Percentiles rank a stretch among this genome's conserved stretches.
phyloP scores from a whole-genome alignment of 2,113 vertebrate genomes.

The Illadopsis cleaveri region DNA sequence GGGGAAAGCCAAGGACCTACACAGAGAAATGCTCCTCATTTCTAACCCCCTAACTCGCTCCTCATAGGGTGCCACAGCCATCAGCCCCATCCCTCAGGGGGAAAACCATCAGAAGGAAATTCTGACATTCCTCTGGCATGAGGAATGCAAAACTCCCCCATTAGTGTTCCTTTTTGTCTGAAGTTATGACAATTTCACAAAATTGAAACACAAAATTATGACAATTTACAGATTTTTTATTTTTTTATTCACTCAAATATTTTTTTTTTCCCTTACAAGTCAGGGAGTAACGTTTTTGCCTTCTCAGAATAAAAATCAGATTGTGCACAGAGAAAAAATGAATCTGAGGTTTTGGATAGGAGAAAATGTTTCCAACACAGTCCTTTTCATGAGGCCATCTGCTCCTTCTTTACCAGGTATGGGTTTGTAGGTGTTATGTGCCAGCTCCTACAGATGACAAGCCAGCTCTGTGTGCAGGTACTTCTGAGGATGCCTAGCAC shows the following conservation, averaged over 20 bases:
- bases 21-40: neutral
- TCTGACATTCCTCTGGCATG: neutral
- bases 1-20: neutral
- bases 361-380: neutral
- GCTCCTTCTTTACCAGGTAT: conserved; percentile 1
- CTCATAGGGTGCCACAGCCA: neutral
- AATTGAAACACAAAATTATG: neutral
- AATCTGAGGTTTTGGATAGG: neutral
- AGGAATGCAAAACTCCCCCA: neutral
- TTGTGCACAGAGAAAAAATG: neutral
- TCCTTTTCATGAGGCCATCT: conserved; percentile 25
- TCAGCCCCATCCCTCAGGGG: neutral
- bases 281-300: neutral
- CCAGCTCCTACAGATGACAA: neutral
- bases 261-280: neutral
- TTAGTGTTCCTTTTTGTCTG: neutral
- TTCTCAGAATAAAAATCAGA: neutral
- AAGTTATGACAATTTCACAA: neutral
- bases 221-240: neutral
- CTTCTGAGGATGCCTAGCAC: neutral
- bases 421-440: neutral
- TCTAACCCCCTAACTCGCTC: rapidly evolving
- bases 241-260: neutral
- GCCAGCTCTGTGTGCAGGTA: conserved; percentile 8
- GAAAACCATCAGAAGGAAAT: neutral